Evolutionary conservation across 2,113 vertebrate species (phyloP), one percentile per base, ranked within the genome.

Genomic region (Natator depressus): DNA sequence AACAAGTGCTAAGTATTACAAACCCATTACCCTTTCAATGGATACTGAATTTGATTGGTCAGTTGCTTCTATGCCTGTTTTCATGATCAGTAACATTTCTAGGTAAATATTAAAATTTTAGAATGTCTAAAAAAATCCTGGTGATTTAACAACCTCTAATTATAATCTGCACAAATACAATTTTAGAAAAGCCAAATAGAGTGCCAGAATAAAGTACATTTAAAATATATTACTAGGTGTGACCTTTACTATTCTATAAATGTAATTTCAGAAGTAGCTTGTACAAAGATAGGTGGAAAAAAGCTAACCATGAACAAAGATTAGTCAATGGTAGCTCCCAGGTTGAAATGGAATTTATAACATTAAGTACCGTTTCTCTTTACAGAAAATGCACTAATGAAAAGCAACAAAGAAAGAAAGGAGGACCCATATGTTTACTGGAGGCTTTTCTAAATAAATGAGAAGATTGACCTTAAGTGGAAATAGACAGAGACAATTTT

Each of bases 181-280:
- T 0, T 3, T 69, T 76, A 49, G 46, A 83, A 79, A 49, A 72
- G 47, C 17, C 79, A 79, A 87, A 89, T 3, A 20, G 46, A 90
- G 75, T 88, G 82, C 10, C 50, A 91, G n/a, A 96, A 85, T 54
- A 51, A 88, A 89, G 88, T 20, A 31, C 0, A 8, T 1, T 24
- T 7, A 85, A 78, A 4, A 80, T 53, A 81, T 29, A 13, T 55
- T 11, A 16, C 13, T 69, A 38, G 27, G 50, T 62, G 80, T 84
- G 80, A 84, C 51, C 87, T 88, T 92, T 87, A 51, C 55, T n/a
- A 31, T 42, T 94, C 84, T 84, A 69, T 82, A 93, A 91, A 88
- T 17, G 25, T 62, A 91, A 51, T 51, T 93, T 59, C 47, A 82
- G 13, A 14, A 2, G 2, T 2, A 91, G 51, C 3, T 91, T 65